Percentiles rank a stretch among this genome's conserved stretches.
Evolutionary conservation across 2,113 vertebrate species (phyloP).

Genomic region (Spea multiplicata): DNA sequence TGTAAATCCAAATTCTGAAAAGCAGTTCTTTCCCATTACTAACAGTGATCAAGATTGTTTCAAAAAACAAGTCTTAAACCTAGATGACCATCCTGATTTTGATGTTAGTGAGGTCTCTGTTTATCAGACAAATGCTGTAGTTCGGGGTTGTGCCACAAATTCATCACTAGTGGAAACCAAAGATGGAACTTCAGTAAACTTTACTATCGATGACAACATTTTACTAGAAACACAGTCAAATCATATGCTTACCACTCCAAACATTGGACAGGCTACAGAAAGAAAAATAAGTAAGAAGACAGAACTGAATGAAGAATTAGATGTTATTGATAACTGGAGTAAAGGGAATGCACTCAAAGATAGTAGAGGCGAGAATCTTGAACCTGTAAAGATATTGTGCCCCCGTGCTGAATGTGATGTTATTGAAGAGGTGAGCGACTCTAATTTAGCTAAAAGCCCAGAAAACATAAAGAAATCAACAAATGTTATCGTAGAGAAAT

Average conservation of each 20-base stretch:
- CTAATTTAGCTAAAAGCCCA: background rate
- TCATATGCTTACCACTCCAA: constrained; percentile 12
- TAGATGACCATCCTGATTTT: constrained; percentile 31
- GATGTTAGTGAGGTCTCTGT: constrained; percentile 50
- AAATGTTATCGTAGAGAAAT: constrained; percentile 77
- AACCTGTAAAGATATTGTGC: constrained; percentile 76
- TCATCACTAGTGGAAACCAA: constrained; percentile 65
- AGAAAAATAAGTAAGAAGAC: constrained; percentile 19
- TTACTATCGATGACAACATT: constrained; percentile 51
- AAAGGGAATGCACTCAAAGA: constrained; percentile 72
- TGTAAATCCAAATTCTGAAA: constrained; percentile 57
- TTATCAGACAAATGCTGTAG: constrained; percentile 41
- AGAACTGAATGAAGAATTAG: constrained; percentile 47
- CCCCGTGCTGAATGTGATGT: constrained; percentile 48
- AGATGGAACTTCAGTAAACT: constrained; percentile 53
- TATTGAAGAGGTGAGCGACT: constrained; percentile 31
- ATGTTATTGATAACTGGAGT: constrained; percentile 81
- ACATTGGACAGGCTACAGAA: constrained; percentile 15
- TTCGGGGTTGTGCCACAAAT: constrained; percentile 54
- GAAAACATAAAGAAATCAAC: constrained; percentile 56
- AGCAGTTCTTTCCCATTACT: constrained; percentile 57
- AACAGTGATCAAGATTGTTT: constrained; percentile 59
- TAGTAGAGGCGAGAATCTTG: constrained; percentile 65
- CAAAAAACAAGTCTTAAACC: constrained; percentile 51
- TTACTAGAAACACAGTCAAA: constrained; percentile 6